Percentiles rank a stretch among this genome's conserved stretches.
These are phyloP conservation scores for Apoderus coryli DNA, from an alignment of 2,888 invertebrate species.

Conservation along the genomic window DNA sequence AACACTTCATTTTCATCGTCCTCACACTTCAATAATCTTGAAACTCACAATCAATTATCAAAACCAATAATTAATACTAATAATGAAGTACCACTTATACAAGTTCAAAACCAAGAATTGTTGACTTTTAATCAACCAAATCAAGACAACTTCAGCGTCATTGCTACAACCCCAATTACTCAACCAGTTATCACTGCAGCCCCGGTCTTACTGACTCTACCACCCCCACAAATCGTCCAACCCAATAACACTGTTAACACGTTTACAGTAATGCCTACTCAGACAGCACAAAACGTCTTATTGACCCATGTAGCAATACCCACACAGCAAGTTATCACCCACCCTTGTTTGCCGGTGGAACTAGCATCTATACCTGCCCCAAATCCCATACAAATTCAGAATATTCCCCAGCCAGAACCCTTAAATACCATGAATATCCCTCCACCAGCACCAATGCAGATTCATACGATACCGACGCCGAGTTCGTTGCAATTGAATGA, in stretches of 20 bases:
- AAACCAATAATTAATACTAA: constrained; percentile 3
- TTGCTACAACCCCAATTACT: constrained; percentile 16
- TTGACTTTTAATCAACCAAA: constrained; percentile 20
- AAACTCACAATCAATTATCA: too few relatives aligned
- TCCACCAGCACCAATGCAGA: constrained; percentile 33
- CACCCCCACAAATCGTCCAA: constrained; percentile 29
- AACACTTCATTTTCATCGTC: constrained; percentile 24
- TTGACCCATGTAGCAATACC: constrained; percentile 21
- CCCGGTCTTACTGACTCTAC: constrained; percentile 28
- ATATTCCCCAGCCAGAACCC: constrained; percentile 38
- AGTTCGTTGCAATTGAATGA: constrained; percentile 43
- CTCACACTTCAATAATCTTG: constrained; percentile 15
- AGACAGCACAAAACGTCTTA: constrained; percentile 22
- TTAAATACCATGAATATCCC: constrained; percentile 37
- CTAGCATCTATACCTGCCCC: constrained; percentile 32
- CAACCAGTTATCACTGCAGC: constrained; percentile 26
- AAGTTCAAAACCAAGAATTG: constrained; percentile 14
- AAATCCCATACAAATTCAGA: constrained; percentile 33
- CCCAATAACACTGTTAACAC: constrained; percentile 21
- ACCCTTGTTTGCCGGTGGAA: constrained; percentile 28
- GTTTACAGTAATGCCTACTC: constrained; percentile 18
- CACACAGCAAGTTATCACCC: constrained; percentile 19
- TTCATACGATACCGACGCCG: constrained; percentile 47
- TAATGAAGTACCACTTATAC: constrained; percentile 7
- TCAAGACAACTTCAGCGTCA: constrained; percentile 26